Evolutionary conservation across 2,113 vertebrate genomes (phyloP).

Genomic region (human (Homo sapiens)): DNA sequence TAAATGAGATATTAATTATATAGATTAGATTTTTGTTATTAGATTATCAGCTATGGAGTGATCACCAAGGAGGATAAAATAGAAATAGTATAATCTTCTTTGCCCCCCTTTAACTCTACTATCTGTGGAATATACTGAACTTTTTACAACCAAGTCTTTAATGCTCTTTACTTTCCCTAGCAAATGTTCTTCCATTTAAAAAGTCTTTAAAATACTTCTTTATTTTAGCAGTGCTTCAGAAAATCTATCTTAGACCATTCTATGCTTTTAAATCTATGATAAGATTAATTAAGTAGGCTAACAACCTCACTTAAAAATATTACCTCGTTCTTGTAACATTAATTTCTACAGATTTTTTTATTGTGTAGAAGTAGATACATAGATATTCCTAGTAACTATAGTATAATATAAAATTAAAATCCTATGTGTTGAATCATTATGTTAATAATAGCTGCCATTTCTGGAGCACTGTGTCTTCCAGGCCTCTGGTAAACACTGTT

Average conservation of each 20-base stretch:
- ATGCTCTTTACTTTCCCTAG: not conserved
- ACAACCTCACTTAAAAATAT: not conserved
- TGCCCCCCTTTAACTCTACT: not conserved
- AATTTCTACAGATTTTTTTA: not conserved
- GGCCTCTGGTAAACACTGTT: not conserved
- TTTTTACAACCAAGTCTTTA: not conserved
- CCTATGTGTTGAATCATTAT: not conserved
- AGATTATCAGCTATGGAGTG: not conserved
- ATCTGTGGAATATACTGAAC: not conserved
- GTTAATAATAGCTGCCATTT: not conserved
- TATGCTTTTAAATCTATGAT: not conserved
- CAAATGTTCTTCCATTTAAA: constrained; percentile 6
- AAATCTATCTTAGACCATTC: not conserved
- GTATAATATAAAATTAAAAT: not conserved
- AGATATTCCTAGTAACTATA: not conserved
- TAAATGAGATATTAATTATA: not conserved
- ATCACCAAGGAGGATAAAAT: not conserved
- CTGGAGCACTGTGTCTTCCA: not conserved
- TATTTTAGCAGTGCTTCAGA: constrained; percentile 2
- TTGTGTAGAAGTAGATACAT: not conserved
- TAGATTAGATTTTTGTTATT: not conserved
- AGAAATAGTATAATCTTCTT: not conserved
- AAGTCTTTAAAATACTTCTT: not conserved
- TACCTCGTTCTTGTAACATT: not conserved
- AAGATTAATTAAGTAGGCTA: not conserved